Base-by-base conservation (phyloP, 2,113 vertebrate genomes). In the Nycticebus coucang region DNA sequence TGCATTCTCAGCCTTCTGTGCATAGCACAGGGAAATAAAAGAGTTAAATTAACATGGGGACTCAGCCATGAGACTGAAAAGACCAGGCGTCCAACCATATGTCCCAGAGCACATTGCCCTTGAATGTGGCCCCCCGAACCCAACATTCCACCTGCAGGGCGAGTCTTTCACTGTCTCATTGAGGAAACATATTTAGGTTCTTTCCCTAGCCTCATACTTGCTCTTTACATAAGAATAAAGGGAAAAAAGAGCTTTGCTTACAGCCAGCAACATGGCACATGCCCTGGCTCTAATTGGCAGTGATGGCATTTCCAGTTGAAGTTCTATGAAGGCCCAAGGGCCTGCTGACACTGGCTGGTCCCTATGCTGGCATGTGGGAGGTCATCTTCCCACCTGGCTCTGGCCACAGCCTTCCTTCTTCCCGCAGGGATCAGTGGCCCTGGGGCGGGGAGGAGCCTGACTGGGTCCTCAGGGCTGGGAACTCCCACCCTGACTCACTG, bases 241-340 rank as follows among this genome's bases (percentile, higher is more conserved):
- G 24, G 18, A 4, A 8, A 30, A 41, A 33, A 22, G 60, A n/a
- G 21, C 2, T 57, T 21, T 24, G 18, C 68, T 45, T 1, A 0
- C 0, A 2, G 75, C 24, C 28, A 84, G 59, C 1, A 1, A 68
- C 0, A 3, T 17, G 74, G 82, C 35, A 2, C 0, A 5, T 2
- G 35, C 68, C 55, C 21, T 35, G 64, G 50, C 66, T 75, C 82
- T 26, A 1, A 8, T 55, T 37, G 79, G 90, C 86, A 75, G 92
- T 37, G 89, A 37, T 4, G 0, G 62, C 0, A 37, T 41, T 35
- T 60, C 13, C 62, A 26, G 17, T 0, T 3, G 1, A n/a, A 90
- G 62, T 2, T 26, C 28, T 0, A 0, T 4, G 0, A 11, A 30
- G 45, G 45, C 15, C 28, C 17, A 3, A 26, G 35, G 41, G 30